phyloP scores from a whole-genome alignment of 2,113 vertebrate species.

The Ptychochromis oligacanthus region DNA sequence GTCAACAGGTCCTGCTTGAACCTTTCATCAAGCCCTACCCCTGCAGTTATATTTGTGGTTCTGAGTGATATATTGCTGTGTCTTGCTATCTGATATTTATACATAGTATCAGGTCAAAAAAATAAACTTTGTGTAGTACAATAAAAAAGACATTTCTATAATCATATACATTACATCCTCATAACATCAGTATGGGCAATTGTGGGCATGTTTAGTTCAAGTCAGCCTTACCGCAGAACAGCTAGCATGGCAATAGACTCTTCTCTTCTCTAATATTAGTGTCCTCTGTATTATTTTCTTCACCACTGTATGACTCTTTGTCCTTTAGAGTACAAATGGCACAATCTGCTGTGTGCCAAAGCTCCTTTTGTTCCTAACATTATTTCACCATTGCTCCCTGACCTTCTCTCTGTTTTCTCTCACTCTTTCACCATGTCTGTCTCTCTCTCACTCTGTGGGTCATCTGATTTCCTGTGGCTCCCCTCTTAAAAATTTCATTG shows the following conservation, averaged over 20 bases:
- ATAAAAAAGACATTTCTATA: too few relatives aligned
- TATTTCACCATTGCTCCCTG: conserved; percentile 26
- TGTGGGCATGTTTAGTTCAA: neutral
- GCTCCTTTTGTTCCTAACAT: neutral
- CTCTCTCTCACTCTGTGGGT: conserved; percentile 31
- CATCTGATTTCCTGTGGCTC: conserved; percentile 30
- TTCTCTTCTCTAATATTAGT: too few relatives aligned
- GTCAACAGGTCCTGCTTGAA: neutral
- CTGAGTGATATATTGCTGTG: neutral
- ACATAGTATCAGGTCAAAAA: neutral
- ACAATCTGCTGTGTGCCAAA: neutral
- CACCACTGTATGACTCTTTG: neutral
- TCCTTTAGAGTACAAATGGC: neutral
- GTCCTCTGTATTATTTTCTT: neutral
- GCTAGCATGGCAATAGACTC: neutral
- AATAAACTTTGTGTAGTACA: too few relatives aligned
- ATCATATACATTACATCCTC: neutral
- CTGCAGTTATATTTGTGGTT: neutral
- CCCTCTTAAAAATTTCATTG: conserved; percentile 63
- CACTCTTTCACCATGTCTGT: neutral
- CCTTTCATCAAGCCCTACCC: neutral
- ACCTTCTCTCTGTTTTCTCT: conserved; percentile 24
- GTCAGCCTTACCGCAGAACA: neutral
- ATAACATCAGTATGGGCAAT: neutral
- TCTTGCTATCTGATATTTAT: neutral